Evolutionary conservation across 2,888 invertebrate species (phyloP).

Genomic region (Bedellia somnulentella): DNA sequence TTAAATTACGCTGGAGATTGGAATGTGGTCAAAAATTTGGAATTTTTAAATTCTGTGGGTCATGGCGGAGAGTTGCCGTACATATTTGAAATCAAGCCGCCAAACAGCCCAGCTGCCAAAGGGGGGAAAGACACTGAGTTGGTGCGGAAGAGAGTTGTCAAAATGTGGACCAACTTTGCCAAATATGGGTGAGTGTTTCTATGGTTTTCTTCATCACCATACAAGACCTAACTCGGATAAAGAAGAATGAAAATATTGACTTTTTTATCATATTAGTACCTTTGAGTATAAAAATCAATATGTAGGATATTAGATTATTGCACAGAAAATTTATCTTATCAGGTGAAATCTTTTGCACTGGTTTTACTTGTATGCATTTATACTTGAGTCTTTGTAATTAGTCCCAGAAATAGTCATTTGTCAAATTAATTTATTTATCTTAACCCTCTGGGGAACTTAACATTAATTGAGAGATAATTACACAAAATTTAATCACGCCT

Average conservation of each 20-base stretch:
- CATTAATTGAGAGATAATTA: slow-evolving; percentile 1
- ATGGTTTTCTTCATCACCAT: slow-evolving; percentile 3
- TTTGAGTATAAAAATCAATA: too few relatives aligned
- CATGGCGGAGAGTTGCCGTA: slow-evolving; percentile 41
- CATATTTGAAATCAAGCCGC: slow-evolving; percentile 26
- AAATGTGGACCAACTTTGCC: slow-evolving; percentile 56
- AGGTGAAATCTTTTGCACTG: too few relatives aligned
- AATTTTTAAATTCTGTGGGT: slow-evolving; percentile 29
- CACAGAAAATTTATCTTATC: too few relatives aligned
- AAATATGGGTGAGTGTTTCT: slow-evolving; percentile 36
- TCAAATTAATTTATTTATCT: too few relatives aligned
- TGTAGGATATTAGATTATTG: too few relatives aligned
- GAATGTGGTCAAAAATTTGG: slow-evolving; percentile 22
- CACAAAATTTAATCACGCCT: too few relatives aligned
- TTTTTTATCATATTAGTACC: too few relatives aligned
- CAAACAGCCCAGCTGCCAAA: slow-evolving; percentile 18
- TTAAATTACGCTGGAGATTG: slow-evolving; percentile 37
- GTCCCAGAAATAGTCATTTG: too few relatives aligned
- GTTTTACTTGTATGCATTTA: too few relatives aligned
- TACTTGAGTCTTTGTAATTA: too few relatives aligned
- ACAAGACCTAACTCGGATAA: too few relatives aligned
- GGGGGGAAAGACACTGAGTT: slow-evolving; percentile 33
- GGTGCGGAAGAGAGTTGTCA: slow-evolving; percentile 32
- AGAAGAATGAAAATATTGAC: too few relatives aligned
- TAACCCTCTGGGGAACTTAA: neutral